Percentiles rank a stretch among this genome's conserved stretches.
phyloP scores from a whole-genome alignment of 2,888 invertebrate genomes.

The Trachelus iudaicus region DNA sequence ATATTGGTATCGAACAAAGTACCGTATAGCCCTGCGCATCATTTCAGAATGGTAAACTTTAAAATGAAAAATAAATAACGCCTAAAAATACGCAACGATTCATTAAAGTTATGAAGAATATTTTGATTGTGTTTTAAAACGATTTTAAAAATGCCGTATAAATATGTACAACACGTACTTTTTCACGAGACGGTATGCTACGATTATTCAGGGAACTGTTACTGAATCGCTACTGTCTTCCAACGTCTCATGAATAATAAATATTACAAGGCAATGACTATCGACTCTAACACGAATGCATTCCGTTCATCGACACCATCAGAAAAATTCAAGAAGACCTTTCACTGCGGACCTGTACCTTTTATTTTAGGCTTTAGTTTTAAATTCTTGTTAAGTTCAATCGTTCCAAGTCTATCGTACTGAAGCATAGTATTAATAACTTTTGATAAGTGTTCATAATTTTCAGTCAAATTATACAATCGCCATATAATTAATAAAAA shows the following conservation, averaged over 20 bases:
- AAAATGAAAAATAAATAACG: constrained; percentile 9
- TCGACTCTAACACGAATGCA: not conserved
- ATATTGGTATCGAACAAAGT: not conserved
- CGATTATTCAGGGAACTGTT: constrained; percentile 33
- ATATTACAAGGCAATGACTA: constrained; percentile 34
- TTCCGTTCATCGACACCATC: not conserved
- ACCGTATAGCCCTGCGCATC: not conserved
- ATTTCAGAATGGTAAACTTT: not conserved
- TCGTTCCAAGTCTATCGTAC: not conserved
- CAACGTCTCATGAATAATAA: constrained; percentile 33
- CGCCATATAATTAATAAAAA: not conserved
- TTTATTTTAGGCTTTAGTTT: not conserved
- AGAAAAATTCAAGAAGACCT: not conserved
- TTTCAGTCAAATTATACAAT: not conserved
- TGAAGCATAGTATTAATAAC: not conserved
- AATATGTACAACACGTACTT: not conserved
- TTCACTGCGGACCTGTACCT: not conserved
- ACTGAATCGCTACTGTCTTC: constrained; percentile 26
- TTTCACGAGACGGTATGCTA: constrained; percentile 20
- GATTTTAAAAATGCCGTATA: not conserved
- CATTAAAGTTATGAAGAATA: not conserved
- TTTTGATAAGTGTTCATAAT: not conserved
- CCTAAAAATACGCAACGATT: not conserved
- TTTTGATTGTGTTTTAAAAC: not conserved
- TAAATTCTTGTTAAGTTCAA: not conserved